Evolutionary conservation across 1,140 invertebrate genomes (phyloP).

Genomic region (Trachymyrmex cornetzi): DNA sequence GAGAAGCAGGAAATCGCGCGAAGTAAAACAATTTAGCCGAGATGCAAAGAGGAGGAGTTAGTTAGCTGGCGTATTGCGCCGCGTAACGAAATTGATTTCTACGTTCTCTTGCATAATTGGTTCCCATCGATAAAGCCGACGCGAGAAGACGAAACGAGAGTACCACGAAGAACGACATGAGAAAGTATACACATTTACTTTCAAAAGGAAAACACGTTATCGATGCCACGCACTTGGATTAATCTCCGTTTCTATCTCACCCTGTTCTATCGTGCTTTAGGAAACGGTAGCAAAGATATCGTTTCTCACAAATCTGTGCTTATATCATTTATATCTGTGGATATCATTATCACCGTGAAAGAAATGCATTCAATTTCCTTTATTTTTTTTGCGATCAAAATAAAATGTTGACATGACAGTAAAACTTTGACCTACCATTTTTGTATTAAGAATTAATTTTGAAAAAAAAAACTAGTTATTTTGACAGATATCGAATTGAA

Average conservation of each 20-base stretch:
- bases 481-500: neutral
- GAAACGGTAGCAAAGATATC: neutral
- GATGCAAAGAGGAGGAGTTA: neutral
- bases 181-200: conserved; percentile 53
- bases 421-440: neutral
- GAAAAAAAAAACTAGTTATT: neutral
- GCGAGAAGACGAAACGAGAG: conserved; percentile 15
- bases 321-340: neutral
- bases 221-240: conserved; percentile 26
- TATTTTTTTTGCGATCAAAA: neutral
- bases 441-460: neutral
- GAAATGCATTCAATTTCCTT: too few species aligned
- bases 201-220: conserved; percentile 34
- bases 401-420: neutral
- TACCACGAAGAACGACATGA: neutral
- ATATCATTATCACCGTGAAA: neutral
- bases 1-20: conserved; percentile 42
- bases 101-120: conserved; percentile 51
- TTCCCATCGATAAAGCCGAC: conserved; percentile 43
- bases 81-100: conserved; percentile 57
- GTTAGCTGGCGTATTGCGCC: conserved; percentile 8
- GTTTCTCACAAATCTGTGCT: neutral
- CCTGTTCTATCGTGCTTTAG: neutral
- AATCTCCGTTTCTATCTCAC: conserved; percentile 34
- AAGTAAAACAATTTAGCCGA: conserved; percentile 30